These are phyloP conservation scores for Drosophila kohkoa DNA, from an alignment of 1,140 invertebrate species.

Conservation along the genomic window DNA sequence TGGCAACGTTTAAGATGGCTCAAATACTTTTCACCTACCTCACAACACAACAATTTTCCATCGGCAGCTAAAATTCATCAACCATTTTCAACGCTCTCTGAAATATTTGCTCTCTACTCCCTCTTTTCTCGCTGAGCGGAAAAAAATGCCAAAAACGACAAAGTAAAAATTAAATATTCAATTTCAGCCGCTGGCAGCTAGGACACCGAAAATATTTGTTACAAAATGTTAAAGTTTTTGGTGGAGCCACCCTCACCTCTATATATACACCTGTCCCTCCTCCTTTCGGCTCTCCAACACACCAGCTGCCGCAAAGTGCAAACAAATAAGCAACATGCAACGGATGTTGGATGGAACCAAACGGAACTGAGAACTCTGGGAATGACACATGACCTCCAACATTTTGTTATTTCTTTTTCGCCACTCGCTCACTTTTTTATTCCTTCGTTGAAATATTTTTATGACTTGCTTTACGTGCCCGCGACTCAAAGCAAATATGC, in stretches of 20 bases:
- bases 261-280: neutral
- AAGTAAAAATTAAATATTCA: constrained; percentile 75
- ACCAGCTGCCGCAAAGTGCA: constrained; percentile 52
- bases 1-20: constrained; percentile 8
- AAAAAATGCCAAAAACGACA: constrained; percentile 52
- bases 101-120: constrained; percentile 19
- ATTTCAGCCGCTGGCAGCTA: constrained; percentile 54
- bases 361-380: constrained; percentile 63
- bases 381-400: constrained; percentile 77
- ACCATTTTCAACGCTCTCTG: constrained; percentile 23
- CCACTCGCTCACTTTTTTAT: constrained; percentile 56
- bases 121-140: neutral
- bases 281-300: too few relatives aligned
- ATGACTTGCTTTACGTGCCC: constrained; percentile 74
- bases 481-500: constrained; percentile 47
- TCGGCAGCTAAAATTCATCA: constrained; percentile 34
- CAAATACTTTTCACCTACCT: constrained; percentile 25
- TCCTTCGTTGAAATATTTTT: constrained; percentile 69
- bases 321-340: constrained; percentile 75
- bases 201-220: constrained; percentile 35
- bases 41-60: constrained; percentile 3
- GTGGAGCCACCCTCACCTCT: neutral
- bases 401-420: constrained; percentile 63
- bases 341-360: constrained; percentile 9
- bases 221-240: constrained; percentile 65